Evolutionary conservation across 2,888 invertebrate species (phyloP), one percentile per base, ranked within the genome.

Genomic region (Pteria penguin): DNA sequence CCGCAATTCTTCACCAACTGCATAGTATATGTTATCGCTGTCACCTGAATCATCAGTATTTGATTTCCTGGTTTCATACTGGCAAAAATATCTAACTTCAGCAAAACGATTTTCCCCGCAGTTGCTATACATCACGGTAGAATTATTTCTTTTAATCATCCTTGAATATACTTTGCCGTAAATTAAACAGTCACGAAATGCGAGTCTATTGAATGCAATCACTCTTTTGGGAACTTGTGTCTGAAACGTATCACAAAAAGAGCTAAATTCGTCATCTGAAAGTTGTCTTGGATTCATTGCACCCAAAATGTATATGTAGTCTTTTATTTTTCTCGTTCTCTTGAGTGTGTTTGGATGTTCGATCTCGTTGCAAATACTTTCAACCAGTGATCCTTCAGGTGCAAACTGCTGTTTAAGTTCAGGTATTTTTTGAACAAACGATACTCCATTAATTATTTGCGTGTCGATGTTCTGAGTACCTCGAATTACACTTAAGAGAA

Each of bases 401-500:
- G 24, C 26, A 29, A 29, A 52, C 18, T 61, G 45, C 4, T 61
- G 27, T 54, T 62, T 52, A 11, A 75, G 27, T 22, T 61, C 32
- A 0, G 77, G 69, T 45, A 77, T n/a, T 31, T 63, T 73, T 33
- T 77, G 77, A 52, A 77, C 31, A 68, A 77, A 32, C 14, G 58
- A 60, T 14, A 73, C 24, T n/a, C 57, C 55, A 29, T 29, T 29
- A 22, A 74, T 52, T 33, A 79, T 74, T 69, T 76, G 79, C 8
- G 27, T 5, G 31, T 79, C 74, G 55, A 79, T 55, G 67, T 73
- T 76, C 32, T 79, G 79, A 4, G 79, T 79, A 18, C 79, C 79
- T 58, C 73, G 66, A 31, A 69, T 73, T 26, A 76, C 22, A 14
- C 62, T 52, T 31, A 57, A 33, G 58, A 76, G 54, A 58, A 68